These are phyloP conservation scores for Haemorhous mexicanus DNA, from an alignment of 2,113 vertebrate species.

Conservation along the genomic window DNA sequence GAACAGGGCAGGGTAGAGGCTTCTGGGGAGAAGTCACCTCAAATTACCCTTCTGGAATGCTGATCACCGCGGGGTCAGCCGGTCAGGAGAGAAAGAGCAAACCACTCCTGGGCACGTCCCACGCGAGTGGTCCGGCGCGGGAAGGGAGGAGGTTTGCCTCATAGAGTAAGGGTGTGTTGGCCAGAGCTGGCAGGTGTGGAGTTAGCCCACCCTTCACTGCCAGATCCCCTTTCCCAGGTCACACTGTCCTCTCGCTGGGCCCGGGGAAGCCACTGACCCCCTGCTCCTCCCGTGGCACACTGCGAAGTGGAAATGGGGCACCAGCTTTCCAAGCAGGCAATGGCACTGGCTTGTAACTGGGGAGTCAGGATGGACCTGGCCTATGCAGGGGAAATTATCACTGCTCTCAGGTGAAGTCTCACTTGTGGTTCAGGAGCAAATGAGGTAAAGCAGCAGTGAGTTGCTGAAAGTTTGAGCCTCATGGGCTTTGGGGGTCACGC, in stretches of 20 bases:
- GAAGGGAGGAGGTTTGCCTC: neutral
- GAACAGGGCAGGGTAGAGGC: neutral
- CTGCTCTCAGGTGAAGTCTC: neutral
- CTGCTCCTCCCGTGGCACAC: no score
- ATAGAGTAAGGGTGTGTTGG: neutral
- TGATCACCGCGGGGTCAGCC: neutral
- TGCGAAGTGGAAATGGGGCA: neutral
- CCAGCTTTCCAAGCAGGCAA: neutral
- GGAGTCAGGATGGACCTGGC: neutral
- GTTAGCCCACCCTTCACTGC: no score
- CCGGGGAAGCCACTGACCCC: rapidly evolving
- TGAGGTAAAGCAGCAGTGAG: neutral
- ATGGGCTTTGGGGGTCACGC: no score
- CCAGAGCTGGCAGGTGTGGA: neutral
- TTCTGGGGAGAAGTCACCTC: neutral
- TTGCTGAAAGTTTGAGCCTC: neutral
- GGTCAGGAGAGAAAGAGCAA: neutral
- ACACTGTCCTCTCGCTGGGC: rapidly evolving
- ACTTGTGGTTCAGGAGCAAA: neutral
- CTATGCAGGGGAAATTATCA: rapidly evolving
- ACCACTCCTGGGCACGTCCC: neutral
- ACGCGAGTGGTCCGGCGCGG: neutral
- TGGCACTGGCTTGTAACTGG: neutral
- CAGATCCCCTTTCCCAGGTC: neutral
- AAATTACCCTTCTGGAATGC: neutral